These are phyloP conservation scores for Cololabis saira DNA, from an alignment of 2,113 vertebrate species.

Conservation along the genomic window DNA sequence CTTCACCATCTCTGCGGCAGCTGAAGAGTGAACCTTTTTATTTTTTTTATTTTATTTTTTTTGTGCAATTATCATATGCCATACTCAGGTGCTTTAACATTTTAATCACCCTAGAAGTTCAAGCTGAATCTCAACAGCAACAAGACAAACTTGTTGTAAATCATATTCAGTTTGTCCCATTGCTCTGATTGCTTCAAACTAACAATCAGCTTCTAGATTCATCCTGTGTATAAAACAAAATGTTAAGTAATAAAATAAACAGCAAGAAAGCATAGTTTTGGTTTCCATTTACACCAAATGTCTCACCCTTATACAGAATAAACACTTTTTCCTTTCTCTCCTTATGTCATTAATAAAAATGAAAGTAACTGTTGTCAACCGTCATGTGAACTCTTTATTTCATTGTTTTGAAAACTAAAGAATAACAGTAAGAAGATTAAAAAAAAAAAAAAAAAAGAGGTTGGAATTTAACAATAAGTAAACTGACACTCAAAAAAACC, in stretches of 20 bases:
- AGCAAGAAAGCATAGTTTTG: conserved; percentile 25
- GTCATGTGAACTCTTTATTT: conserved; percentile 34
- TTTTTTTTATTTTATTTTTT: no score
- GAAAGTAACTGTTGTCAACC: conserved; percentile 7
- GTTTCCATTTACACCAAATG: conserved; percentile 19
- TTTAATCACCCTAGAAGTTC: not conserved
- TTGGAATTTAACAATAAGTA: not conserved
- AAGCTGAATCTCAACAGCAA: not conserved
- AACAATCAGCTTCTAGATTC: conserved; percentile 21
- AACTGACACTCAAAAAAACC: not conserved
- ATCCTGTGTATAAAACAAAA: conserved; percentile 22
- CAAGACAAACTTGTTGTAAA: not conserved
- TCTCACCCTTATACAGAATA: not conserved
- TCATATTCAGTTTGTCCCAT: not conserved
- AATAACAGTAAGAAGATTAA: not conserved
- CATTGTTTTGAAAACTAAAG: not conserved
- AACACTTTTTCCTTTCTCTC: not conserved
- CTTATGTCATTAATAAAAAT: conserved; percentile 7
- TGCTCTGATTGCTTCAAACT: conserved; percentile 36
- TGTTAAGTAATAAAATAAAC: conserved; percentile 50
- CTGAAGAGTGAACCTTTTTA: conserved; percentile 62
- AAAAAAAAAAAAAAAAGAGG: no score
- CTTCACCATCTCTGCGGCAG: conserved; percentile 79
- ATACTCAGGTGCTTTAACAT: not conserved
- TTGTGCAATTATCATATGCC: not conserved